Percentiles rank a stretch among this genome's conserved stretches.
These are phyloP conservation scores for Malurus splendens DNA, from an alignment of 2,797 vertebrate genomes.

Conservation along the genomic window DNA sequence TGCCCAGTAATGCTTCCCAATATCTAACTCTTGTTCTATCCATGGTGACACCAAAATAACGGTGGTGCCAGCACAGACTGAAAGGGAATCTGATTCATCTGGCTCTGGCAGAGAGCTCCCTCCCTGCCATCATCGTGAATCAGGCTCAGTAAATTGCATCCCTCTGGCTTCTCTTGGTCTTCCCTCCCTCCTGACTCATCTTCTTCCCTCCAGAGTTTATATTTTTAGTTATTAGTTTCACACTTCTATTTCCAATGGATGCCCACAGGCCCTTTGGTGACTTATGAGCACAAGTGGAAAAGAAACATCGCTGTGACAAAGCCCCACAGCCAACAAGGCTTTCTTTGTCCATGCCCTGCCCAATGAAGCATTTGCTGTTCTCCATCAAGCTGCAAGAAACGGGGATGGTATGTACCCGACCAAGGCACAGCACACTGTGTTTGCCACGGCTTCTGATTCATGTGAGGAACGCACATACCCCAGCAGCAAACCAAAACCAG, in stretches of 20 bases:
- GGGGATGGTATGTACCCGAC: conserved; percentile 19
- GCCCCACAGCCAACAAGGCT: background rate
- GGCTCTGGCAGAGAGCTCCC: background rate
- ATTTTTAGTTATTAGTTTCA: conserved; percentile 41
- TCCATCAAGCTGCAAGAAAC: conserved; percentile 7
- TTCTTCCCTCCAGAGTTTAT: conserved; percentile 1
- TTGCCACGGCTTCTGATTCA: conserved; percentile 35
- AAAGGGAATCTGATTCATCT: conserved; percentile 35
- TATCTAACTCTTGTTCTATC: background rate
- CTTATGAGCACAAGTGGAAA: background rate
- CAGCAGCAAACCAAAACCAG: conserved; percentile 15
- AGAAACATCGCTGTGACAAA: background rate
- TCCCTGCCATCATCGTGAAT: background rate
- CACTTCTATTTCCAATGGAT: conserved; percentile 13
- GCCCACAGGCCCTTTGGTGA: background rate
- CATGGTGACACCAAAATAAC: conserved; percentile 32
- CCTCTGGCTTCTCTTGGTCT: background rate
- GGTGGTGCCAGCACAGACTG: background rate
- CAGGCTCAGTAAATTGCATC: background rate
- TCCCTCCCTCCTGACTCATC: background rate
- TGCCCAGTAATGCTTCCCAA: background rate
- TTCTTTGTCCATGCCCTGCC: conserved; percentile 6
- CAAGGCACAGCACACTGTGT: background rate
- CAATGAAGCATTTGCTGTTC: conserved; percentile 17
- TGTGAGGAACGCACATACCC: background rate